Base-by-base conservation (phyloP, 2,888 invertebrate genomes). In the Romanomermis culicivorax region DNA sequence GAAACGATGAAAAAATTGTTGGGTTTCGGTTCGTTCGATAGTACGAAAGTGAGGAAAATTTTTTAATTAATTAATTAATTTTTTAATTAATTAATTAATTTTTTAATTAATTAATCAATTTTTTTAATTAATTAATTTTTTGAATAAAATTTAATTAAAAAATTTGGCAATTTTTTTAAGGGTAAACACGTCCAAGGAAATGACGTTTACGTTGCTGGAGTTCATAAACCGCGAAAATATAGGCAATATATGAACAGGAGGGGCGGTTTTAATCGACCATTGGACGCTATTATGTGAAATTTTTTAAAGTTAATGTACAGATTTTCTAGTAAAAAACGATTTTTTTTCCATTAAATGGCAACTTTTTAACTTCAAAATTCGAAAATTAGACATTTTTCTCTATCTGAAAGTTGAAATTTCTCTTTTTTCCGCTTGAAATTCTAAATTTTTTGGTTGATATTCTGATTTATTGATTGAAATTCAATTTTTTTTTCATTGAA, bases 181-280 rank as follows among this genome's bases (percentile, higher is more conserved):
- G 85, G 86, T 63, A 89, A 88, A 72, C 85, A 85, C 74, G 89
- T 95, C 0, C 81, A 83, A 0, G 88, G 86, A 29, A 95, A 95
- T 69, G 85, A 89, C 64, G 80, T 80, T 54, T 89, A 88, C n/a
- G 84, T 82, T 29, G 89, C 91, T 59, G 91, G 93, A 70, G 86
- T 93, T 56, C 87, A 89, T 59, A 77, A 91, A 58, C 91, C 93
- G 74, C 77, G 95, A 64, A 87, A 91, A 74, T 93, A 91, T 71
- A 80, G 93, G 64, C 95, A 97, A 74, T 97, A 97, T 70, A 97
- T 97, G 97, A 97, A 97, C 73, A 78, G 97, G 59, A 88, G 91
- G 72, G 97, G 97, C 59, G 97, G 95, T 55, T 97, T 97, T 73
- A 97, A 97, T 73, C 77, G 95, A 68, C 95, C 95, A 43, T 74